Evolutionary conservation across 2,113 vertebrate genomes (phyloP).

Genomic region (Catagonus wagneri): DNA sequence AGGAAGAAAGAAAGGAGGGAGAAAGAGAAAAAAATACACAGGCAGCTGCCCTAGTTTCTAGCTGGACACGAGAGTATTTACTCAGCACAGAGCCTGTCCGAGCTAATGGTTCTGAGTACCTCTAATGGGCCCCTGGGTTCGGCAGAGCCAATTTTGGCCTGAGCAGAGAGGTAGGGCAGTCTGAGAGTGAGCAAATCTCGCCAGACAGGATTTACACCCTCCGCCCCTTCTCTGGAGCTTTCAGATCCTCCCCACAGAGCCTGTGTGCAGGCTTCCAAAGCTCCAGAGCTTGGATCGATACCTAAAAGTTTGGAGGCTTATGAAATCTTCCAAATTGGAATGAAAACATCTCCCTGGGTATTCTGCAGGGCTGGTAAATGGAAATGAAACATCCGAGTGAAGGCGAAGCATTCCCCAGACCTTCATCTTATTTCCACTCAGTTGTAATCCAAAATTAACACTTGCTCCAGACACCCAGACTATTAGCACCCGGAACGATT

Average conservation of each 20-base stretch:
- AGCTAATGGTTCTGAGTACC: constrained; percentile 76
- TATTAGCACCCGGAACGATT: constrained; percentile 72
- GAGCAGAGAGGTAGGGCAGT: neutral
- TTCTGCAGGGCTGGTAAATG: constrained; percentile 75
- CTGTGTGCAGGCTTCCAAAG: constrained; percentile 13
- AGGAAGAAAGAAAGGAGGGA: neutral
- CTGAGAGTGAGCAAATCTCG: constrained; percentile 11
- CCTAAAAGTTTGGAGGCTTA: constrained; percentile 79
- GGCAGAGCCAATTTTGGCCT: constrained; percentile 40
- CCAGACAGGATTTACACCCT: neutral
- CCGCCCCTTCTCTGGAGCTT: neutral
- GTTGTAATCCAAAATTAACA: constrained; percentile 85
- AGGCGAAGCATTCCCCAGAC: constrained; percentile 80
- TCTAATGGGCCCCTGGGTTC: constrained; percentile 65
- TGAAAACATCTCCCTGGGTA: constrained; percentile 79
- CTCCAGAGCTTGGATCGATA: constrained; percentile 80
- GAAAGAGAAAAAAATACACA: neutral
- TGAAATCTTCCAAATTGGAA: constrained; percentile 83
- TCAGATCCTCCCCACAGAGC: neutral
- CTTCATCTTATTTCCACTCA: constrained; percentile 81
- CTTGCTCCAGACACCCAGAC: constrained; percentile 81
- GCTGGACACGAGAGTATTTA: constrained; percentile 74
- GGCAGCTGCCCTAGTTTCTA: constrained; percentile 79
- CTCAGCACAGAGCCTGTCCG: constrained; percentile 64
- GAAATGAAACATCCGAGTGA: constrained; percentile 83